A percentile compares a stretch with the other conserved stretches of the same genome.
Evolutionary conservation across 2,888 invertebrate species (phyloP).

Genomic region (Hermodice carunculata): DNA sequence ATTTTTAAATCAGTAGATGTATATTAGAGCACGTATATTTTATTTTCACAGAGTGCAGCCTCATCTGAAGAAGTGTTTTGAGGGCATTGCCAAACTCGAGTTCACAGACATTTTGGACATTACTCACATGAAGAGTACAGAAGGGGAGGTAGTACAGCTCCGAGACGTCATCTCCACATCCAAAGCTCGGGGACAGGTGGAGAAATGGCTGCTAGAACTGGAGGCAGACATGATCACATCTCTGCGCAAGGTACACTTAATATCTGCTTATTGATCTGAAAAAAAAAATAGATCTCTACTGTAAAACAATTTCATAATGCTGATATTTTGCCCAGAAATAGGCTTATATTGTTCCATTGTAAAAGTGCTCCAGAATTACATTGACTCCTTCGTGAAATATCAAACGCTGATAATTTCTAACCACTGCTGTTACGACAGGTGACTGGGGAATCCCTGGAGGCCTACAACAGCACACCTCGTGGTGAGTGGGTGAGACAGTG

Average conservation of each 20-base stretch:
- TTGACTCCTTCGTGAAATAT: too few relatives aligned
- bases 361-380: not conserved
- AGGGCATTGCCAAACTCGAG: slow-evolving; percentile 69
- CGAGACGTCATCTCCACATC: slow-evolving; percentile 68
- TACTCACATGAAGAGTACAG: slow-evolving; percentile 71
- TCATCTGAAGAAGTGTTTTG: slow-evolving; percentile 71
- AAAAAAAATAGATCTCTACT: not conserved
- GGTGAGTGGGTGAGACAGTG: slow-evolving; percentile 70
- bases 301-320: not conserved
- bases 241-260: slow-evolving; percentile 79
- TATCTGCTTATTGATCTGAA: too few relatives aligned
- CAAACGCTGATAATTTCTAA: too few relatives aligned
- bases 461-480: slow-evolving; percentile 76
- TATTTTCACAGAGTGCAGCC: too few relatives aligned
- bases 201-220: slow-evolving; percentile 93
- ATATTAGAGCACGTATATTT: too few relatives aligned
- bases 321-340: not conserved
- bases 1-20: too few relatives aligned
- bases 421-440: too few relatives aligned
- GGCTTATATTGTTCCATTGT: not conserved
- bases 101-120: slow-evolving; percentile 71
- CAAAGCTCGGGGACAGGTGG: slow-evolving; percentile 90
- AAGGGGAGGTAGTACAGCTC: slow-evolving; percentile 69
- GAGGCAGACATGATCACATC: slow-evolving; percentile 90
- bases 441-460: slow-evolving; percentile 78